Base-by-base conservation (phyloP, 2,888 invertebrate species). In the Catocala sponsa region DNA sequence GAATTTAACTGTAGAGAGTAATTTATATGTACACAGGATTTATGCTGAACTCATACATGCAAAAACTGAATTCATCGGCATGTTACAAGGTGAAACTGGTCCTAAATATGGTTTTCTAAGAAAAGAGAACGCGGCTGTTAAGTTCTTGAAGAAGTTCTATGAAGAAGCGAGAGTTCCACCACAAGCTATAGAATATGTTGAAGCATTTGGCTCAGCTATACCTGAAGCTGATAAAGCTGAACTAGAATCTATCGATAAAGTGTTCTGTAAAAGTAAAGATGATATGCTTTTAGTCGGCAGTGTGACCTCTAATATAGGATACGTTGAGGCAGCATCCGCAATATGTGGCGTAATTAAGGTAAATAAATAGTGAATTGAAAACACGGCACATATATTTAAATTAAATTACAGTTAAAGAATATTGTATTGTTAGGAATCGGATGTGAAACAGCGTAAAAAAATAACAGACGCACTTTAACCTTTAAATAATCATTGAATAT, bases 31-130 rank as follows among this genome's bases (percentile, higher is more conserved):
- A 47, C 5, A 25, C 51, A 94, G 95, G 47, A 80, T 95, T 0
- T 97, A 97, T 74, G 96, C 96, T 4, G 95, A 95, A 53, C 86
- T 97, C 0, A 85, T 97, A 4, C 96, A 97, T 76, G 95, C 96
- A 0, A 97, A 97, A 83, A 96, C 95, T 35, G 96, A 96, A 83
- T 96, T 96, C 64, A 96, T 70, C 5, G 70, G 79, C 1, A 43
- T 74, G 0, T 11, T 73, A 1, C 41, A 65, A 25, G 96, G 5
- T 25, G 70, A 76, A 60, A 65, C 59, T 2, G 74, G 77, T 6
- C 76, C 80, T 0, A 72, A 44, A 41, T 85, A 63, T 59, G 86
- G 81, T 1, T 81, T 78, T 42, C 65, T 74, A 38, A 72, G 86
- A 10, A 72, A 83, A 32, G 72, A 72, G 1, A 63, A 65, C 1